Conservation (phyloP, 2,113 vertebrate genomes). For the Cromileptes altivelis region DNA sequence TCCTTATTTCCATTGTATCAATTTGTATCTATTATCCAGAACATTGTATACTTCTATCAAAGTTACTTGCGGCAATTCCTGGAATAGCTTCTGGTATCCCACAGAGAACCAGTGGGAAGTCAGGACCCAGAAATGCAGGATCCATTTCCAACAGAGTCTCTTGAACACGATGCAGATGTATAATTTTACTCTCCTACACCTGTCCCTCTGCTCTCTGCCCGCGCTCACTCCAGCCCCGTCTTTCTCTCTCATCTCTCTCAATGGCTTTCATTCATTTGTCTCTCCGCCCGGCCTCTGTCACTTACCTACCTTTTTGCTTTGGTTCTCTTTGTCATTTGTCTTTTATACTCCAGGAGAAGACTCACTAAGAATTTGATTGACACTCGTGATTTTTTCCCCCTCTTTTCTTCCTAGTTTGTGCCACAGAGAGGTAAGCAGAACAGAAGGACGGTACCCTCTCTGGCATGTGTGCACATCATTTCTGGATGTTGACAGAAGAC, state of each 20-base stretch:
- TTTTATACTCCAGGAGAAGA: no score
- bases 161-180: slow-evolving; percentile 12
- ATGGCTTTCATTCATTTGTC: neutral
- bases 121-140: slow-evolving; percentile 3
- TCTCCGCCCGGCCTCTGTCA: neutral
- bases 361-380: slow-evolving; percentile 16
- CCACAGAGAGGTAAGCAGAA: slow-evolving; percentile 1
- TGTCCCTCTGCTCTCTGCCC: slow-evolving; percentile 8
- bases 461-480: neutral
- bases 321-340: neutral
- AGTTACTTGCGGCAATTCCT: neutral
- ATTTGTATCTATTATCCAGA: neutral
- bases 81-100: slow-evolving; percentile 24
- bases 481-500: neutral
- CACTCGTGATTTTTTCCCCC: neutral
- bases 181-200: slow-evolving; percentile 9
- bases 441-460: neutral
- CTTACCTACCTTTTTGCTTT: neutral
- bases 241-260: slow-evolving; percentile 12
- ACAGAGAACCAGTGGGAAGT: slow-evolving; percentile 25
- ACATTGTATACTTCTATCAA: neutral
- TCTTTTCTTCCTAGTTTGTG: neutral
- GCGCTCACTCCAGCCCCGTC: neutral
- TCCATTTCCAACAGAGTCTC: slow-evolving; percentile 3
- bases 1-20: neutral